Conservation (phyloP, 2,797 vertebrate species). For the Oreochromis mossambicus region DNA sequence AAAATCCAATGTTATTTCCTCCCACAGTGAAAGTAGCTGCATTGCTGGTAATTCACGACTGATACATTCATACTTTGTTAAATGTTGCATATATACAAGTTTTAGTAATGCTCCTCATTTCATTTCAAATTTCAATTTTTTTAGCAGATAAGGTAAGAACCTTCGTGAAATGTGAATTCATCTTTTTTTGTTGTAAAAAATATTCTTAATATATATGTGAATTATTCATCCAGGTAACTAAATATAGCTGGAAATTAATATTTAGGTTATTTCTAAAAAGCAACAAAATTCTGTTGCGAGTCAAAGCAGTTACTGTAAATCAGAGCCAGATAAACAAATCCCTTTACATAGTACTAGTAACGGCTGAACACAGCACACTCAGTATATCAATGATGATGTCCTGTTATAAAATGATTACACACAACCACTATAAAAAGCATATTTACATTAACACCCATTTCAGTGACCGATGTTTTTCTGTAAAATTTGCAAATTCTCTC, state of each 20-base stretch:
- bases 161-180: background rate
- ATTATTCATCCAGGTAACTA: background rate
- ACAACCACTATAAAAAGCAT: conserved; percentile 3
- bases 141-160: background rate
- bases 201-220: background rate
- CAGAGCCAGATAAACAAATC: conserved; percentile 4
- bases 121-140: background rate
- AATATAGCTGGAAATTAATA: background rate
- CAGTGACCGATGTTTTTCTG: background rate
- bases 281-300: background rate
- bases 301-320: conserved; percentile 1
- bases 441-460: conserved; percentile 7
- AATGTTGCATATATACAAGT: background rate
- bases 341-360: conserved; percentile 2
- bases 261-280: background rate
- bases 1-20: background rate
- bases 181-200: background rate
- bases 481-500: background rate
- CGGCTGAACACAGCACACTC: background rate
- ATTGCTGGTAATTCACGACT: background rate
- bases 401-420: conserved; percentile 21
- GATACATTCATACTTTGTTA: background rate
- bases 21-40: background rate
- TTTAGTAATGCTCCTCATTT: background rate
- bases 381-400: background rate